Conservation (phyloP, 1,140 invertebrate genomes). For the Penaeus japonicus region DNA sequence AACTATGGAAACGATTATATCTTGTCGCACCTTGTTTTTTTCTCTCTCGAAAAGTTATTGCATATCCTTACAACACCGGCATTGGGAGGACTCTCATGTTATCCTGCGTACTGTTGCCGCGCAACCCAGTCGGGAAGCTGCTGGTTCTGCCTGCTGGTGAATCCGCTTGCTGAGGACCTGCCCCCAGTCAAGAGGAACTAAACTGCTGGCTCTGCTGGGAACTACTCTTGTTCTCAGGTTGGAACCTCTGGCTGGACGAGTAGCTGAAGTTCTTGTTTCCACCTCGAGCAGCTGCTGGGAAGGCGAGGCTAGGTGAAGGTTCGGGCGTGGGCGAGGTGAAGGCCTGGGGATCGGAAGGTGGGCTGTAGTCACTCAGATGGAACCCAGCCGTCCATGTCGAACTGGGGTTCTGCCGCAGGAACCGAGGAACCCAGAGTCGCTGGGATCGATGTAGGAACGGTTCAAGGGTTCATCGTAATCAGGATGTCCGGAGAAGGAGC, state of each 20-base stretch:
- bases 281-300: background rate
- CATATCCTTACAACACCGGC: background rate
- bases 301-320: background rate
- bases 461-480: background rate
- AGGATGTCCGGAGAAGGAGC: background rate
- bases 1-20: too few relatives aligned
- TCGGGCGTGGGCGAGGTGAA: background rate
- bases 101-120: background rate
- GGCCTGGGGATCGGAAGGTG: background rate
- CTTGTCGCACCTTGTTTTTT: too few relatives aligned
- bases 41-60: too few relatives aligned
- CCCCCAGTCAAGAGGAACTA: background rate
- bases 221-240: background rate
- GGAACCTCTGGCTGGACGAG: constrained; percentile 6
- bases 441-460: background rate
- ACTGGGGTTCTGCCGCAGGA: constrained; percentile 28
- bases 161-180: background rate
- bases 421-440: background rate
- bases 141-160: background rate
- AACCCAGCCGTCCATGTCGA: constrained; percentile 35
- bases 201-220: constrained; percentile 25
- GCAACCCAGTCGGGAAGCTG: background rate
- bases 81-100: background rate
- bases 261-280: background rate
- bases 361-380: background rate